Evolutionary conservation across 2,888 invertebrate genomes (phyloP), one percentile per base, ranked within the genome.

Genomic region (Limnephilus marmoratus): DNA sequence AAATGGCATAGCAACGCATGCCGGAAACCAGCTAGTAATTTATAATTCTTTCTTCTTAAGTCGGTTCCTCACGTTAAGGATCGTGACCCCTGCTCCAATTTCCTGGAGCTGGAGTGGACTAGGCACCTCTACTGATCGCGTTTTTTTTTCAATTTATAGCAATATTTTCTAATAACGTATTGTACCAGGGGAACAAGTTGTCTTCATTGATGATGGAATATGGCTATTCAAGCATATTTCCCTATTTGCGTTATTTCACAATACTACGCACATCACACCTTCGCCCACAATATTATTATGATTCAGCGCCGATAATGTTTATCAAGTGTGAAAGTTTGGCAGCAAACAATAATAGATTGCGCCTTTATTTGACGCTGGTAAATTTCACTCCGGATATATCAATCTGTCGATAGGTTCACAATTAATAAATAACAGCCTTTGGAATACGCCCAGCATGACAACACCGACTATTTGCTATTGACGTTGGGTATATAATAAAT

Each of bases 361-460:
- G 34, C 82, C 82, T 82, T 82, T 82, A 82, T 82, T 82, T 82
- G 82, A 34, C 82, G 68, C 68, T n/a, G 68, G 68, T 82, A 34
- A 82, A 34, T 82, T 82, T 82, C 82, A 82, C 82, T 82, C 82
- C 82, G 82, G 82, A 82, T 82, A 82, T 82, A 11, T 82, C 34
- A 82, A 34, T 82, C 68, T 31, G 34, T 31, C 82, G 13, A 82
- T 68, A 68, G 68, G 24, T 68, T 15, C 29, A 82, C 82, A 82
- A 82, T 82, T 13, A 82, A 82, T 82, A 31, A 82, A 81, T n/a
- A 81, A 34, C 13, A 15, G 68, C n/a, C 68, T 68, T 68, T 68
- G 68, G 24, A 68, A n/a, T 68, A 68, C 68, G 68, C 68, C 68
- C 68, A 68, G 68, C 5, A 24, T 68, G 2, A 85, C 85, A 85